These are phyloP conservation scores for Pristionchus maxplancki DNA, from an alignment of 2,888 invertebrate genomes.

Conservation along the genomic window DNA sequence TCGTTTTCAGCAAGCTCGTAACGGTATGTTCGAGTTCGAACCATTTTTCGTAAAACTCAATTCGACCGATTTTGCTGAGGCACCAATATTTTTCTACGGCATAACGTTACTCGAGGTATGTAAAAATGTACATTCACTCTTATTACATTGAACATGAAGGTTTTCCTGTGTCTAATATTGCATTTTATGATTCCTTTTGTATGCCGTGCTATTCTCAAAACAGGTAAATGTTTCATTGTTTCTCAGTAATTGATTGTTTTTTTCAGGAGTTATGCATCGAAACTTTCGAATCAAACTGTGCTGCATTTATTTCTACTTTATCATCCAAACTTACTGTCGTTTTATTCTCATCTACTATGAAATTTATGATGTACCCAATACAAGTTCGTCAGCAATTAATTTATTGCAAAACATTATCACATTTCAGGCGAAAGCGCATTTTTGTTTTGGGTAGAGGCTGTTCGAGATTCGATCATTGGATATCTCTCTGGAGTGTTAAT, in stretches of 20 bases:
- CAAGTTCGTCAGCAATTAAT: too few relatives aligned
- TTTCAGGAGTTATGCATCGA: background rate
- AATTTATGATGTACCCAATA: background rate
- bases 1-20: too few relatives aligned
- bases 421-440: too few relatives aligned
- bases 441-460: background rate
- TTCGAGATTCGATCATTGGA: background rate
- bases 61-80: background rate
- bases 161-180: background rate
- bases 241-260: too few relatives aligned
- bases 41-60: slow-evolving; percentile 10
- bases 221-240: too few relatives aligned
- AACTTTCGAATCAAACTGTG: background rate
- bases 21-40: background rate
- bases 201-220: background rate
- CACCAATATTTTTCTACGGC: background rate
- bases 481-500: background rate
- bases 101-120: background rate
- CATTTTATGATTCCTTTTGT: background rate
- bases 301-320: background rate
- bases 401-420: background rate
- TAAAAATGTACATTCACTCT: background rate
- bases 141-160: background rate
- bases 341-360: background rate
- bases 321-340: background rate